Evolutionary conservation across 1,140 invertebrate species (phyloP).

Genomic region (Pseudomyrmex pallidus): DNA sequence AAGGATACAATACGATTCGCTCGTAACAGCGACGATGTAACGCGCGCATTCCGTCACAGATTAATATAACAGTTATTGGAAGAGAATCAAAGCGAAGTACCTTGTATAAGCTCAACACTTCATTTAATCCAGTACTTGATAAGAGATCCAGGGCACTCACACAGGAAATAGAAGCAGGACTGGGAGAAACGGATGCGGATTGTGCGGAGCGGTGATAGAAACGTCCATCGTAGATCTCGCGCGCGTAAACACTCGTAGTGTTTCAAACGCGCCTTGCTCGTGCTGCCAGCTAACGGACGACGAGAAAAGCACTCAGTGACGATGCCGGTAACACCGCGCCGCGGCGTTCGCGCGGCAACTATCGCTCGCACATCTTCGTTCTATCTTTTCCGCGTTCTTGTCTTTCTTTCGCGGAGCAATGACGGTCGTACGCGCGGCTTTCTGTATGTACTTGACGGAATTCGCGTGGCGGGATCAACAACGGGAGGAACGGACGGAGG

Average conservation of each 20-base stretch:
- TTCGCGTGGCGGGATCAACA: constrained; percentile 19
- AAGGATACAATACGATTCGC: background rate
- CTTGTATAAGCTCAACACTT: background rate
- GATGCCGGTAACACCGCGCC: constrained; percentile 71
- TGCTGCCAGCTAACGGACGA: constrained; percentile 82
- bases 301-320: constrained; percentile 39
- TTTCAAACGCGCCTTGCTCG: constrained; percentile 75
- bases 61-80: background rate
- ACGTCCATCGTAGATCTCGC: background rate
- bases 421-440: constrained; percentile 42
- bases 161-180: too few species aligned
- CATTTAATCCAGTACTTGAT: background rate
- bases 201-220: background rate
- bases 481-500: background rate
- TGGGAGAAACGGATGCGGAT: too few species aligned
- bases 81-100: background rate
- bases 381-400: background rate
- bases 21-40: background rate
- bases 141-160: constrained; percentile 2
- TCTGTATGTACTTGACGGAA: constrained; percentile 16
- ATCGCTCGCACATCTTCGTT: constrained; percentile 7
- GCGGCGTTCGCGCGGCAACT: constrained; percentile 64
- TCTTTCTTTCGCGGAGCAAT: background rate
- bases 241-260: background rate
- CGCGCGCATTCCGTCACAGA: background rate